A percentile compares a stretch with the other conserved stretches of the same genome.
phyloP scores from a whole-genome alignment of 2,888 invertebrate species.

The Pyrochroa serraticornis region DNA sequence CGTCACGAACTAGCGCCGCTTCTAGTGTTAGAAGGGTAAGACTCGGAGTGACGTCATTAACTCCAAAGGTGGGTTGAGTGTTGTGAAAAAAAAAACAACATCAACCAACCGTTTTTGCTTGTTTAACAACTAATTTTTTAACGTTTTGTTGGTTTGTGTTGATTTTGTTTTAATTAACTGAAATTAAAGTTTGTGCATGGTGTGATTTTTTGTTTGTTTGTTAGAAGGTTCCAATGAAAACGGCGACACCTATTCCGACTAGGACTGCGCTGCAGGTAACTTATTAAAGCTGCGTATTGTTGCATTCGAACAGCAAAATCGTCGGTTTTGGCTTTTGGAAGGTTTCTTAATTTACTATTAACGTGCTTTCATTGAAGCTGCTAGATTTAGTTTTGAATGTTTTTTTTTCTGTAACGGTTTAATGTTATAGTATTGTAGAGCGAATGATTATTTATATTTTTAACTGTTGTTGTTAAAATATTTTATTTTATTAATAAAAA shows the following conservation, averaged over 20 bases:
- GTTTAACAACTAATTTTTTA: slow-evolving; percentile 12
- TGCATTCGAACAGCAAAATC: slow-evolving; percentile 61
- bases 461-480: no score
- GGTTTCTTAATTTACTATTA: slow-evolving; percentile 13
- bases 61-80: slow-evolving; percentile 67
- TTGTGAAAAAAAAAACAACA: slow-evolving; percentile 32
- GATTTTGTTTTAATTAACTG: slow-evolving; percentile 23
- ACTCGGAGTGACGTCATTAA: slow-evolving; percentile 74
- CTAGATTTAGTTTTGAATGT: no score
- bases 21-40: slow-evolving; percentile 75
- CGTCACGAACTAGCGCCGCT: slow-evolving; percentile 54
- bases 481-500: no score
- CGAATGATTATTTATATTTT: no score
- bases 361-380: background rate
- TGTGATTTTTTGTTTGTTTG: slow-evolving; percentile 38
- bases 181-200: slow-evolving; percentile 18
- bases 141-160: slow-evolving; percentile 42
- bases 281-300: slow-evolving; percentile 51
- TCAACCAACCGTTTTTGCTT: slow-evolving; percentile 43
- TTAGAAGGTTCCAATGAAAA: slow-evolving; percentile 62
- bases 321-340: slow-evolving; percentile 26
- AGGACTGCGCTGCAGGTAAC: slow-evolving; percentile 72
- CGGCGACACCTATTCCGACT: slow-evolving; percentile 65
- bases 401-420: no score
- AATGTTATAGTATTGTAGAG: no score